phyloP scores from a whole-genome alignment of 2,113 vertebrate genomes.

The Rattus norvegicus region GRCr8 NC_086021.1:116850501-116851000 shows the following conservation, averaged over 20 bases:
- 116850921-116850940: neutral
- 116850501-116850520: conserved; percentile 71
- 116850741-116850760: conserved; percentile 19
- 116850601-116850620: conserved; percentile 62
- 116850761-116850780: neutral
- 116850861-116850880: neutral
- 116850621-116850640: conserved; percentile 56
- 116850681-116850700: conserved; percentile 70
- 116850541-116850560: conserved; percentile 72
- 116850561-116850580: conserved; percentile 75
- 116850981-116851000: neutral
- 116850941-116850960: neutral
- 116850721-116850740: conserved; percentile 56
- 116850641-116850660: conserved; percentile 37
- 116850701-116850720: conserved; percentile 42
- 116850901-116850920: neutral
- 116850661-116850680: conserved; percentile 48
- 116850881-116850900: neutral
- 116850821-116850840: neutral
- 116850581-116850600: conserved; percentile 68
- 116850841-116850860: neutral
- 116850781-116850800: neutral
- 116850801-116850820: neutral
- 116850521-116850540: conserved; percentile 75
- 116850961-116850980: neutral